phyloP scores from a whole-genome alignment of 2,888 invertebrate species.

The Tribolium freemani region DNA sequence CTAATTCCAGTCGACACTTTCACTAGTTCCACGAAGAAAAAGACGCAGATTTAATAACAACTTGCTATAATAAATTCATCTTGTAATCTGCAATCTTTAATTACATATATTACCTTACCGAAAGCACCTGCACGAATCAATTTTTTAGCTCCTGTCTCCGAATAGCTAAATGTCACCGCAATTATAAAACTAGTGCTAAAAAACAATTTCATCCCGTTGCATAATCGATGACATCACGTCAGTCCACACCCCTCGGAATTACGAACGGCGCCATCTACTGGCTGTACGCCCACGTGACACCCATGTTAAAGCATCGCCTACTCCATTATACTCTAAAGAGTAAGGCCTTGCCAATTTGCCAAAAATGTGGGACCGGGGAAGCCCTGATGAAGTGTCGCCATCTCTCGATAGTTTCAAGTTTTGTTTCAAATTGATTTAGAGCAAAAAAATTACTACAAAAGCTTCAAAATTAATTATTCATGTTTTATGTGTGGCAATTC shows the following conservation, averaged over 20 bases:
- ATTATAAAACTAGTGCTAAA: background rate
- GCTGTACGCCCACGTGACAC: background rate
- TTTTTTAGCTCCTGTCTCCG: background rate
- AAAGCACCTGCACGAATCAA: background rate
- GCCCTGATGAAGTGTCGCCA: no score
- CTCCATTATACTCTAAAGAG: no score
- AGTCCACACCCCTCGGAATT: background rate
- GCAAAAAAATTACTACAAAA: no score
- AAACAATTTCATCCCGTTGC: background rate
- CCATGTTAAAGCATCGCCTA: background rate
- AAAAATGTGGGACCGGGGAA: no score
- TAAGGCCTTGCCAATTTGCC: no score
- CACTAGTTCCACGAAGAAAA: constrained; percentile 3
- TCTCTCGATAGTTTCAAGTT: no score
- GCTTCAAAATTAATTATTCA: no score
- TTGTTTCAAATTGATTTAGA: no score
- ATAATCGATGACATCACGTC: background rate
- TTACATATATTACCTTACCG: constrained; percentile 2
- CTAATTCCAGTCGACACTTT: constrained; percentile 9
- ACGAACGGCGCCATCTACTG: background rate
- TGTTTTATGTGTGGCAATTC: no score
- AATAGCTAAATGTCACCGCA: background rate
- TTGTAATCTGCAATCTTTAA: constrained; percentile 9
- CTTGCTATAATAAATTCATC: constrained; percentile 17
- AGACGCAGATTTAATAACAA: constrained; percentile 4